A percentile compares a stretch with the other conserved stretches of the same genome.
These are phyloP conservation scores for Halcyon badia DNA, from an alignment of 2,797 vertebrate genomes.

Conservation along the genomic window DNA sequence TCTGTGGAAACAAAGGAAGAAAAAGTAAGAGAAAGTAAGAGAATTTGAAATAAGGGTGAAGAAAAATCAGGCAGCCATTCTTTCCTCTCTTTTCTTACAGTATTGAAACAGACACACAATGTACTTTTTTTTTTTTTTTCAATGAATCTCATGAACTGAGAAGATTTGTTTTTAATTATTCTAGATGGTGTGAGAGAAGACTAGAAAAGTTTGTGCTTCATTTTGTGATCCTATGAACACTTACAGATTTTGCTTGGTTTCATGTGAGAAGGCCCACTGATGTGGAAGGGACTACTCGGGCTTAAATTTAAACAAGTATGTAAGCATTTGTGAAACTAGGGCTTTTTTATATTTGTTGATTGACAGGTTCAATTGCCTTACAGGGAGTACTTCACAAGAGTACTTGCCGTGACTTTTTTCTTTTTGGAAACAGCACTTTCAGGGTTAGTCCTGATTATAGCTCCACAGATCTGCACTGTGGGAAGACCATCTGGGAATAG, in stretches of 20 bases:
- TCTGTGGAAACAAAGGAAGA: not conserved
- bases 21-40: not conserved
- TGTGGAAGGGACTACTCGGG: not conserved
- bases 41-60: not conserved
- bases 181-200: not conserved
- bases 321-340: not conserved
- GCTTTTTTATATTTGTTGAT: conserved; percentile 22
- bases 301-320: conserved; percentile 40
- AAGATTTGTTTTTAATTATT: conserved; percentile 28
- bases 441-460: not conserved
- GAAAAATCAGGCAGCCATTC: not conserved
- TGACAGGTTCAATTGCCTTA: conserved; percentile 1
- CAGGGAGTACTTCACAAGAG: not conserved
- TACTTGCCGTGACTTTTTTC: not conserved
- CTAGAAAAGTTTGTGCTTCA: not conserved
- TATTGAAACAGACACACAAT: not conserved
- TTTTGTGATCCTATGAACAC: conserved; percentile 18
- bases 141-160: not conserved
- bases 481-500: not conserved
- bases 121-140: not conserved
- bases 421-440: not conserved
- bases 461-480: not conserved
- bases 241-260: not conserved
- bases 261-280: not conserved
- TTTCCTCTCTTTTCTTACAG: not conserved